A percentile compares a stretch with the other conserved stretches of the same genome.
These are phyloP conservation scores for Busseola fusca DNA, from an alignment of 2,888 invertebrate species.

Conservation along the genomic window DNA sequence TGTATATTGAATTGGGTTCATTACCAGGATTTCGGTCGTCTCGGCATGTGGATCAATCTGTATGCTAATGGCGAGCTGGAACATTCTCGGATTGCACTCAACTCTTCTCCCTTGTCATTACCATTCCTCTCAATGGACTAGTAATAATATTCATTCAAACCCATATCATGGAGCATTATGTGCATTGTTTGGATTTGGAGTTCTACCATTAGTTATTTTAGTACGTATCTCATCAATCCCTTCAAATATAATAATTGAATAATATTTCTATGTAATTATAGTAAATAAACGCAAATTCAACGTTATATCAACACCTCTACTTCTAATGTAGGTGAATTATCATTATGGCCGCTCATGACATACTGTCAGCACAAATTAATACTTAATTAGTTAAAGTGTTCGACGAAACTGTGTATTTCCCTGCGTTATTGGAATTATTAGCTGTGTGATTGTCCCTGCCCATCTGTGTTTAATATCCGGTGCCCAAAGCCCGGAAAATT, in stretches of 20 bases:
- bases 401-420: constrained; percentile 31
- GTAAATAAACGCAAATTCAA: constrained; percentile 9
- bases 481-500: constrained; percentile 60
- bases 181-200: constrained; percentile 7
- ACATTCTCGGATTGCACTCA: constrained; percentile 67
- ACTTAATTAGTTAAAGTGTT: constrained; percentile 35
- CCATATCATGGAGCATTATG: background rate
- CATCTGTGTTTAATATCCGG: constrained; percentile 71
- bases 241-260: background rate
- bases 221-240: background rate
- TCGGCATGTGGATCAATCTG: constrained; percentile 78
- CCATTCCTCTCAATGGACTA: constrained; percentile 62
- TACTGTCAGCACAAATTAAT: constrained; percentile 27
- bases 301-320: background rate
- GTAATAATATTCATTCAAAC: constrained; percentile 40
- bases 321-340: constrained; percentile 16
- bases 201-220: background rate
- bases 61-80: constrained; percentile 79
- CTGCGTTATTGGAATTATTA: constrained; percentile 61
- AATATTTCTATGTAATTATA: constrained; percentile 6
- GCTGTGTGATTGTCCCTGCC: constrained; percentile 62
- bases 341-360: constrained; percentile 13
- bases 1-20: constrained; percentile 71
- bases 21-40: constrained; percentile 74
- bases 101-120: constrained; percentile 66